Base-by-base conservation (phyloP, 2,888 invertebrate genomes). In the Pocota personata region DNA sequence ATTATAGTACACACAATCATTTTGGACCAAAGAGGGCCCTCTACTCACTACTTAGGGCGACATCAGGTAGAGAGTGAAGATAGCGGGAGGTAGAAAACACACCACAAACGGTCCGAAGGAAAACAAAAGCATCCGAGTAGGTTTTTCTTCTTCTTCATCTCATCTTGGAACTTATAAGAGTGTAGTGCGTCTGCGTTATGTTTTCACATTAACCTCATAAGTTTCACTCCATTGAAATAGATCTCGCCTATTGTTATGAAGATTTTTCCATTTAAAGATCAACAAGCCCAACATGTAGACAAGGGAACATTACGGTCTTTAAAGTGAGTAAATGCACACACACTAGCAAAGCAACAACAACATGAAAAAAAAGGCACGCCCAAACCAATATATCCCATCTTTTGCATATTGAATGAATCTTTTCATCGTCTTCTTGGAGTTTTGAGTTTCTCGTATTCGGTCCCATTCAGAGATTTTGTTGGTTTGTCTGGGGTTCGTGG, bases 201-300 rank as follows among this genome's bases (percentile, higher is more conserved):
- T 80, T 86, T 86, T 72, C 86, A 76, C 86, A 86, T 86, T 86
- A 86, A 82, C 86, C 86, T 86, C 86, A 86, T 86, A 86, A 86
- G 86, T 86, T 86, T 66, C 86, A 77, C 76, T 82, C 76, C 60
- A 86, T 86, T 86, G 82, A 86, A 86, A 86, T 77, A 86, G 86
- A 86, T 82, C 86, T 86, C 35, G 66, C 76, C 82, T 86, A 86
- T 86, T 86, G 86, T 86, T 86, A 48, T 72, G 80, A 64, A 76
- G 64, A 76, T 78, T 79, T 58, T 69, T 48, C 62, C 72, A 40
- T 78, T 79, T 71, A 55, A 79, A 84, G 79, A 84, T 79, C 84
- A 84, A 84, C 84, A 75, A 73, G 83, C 67, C 66, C 21, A 37
- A 40, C 16, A 75, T n/a, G 16, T 12, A 48, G 16, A 80, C 37